Conservation (phyloP, 2,888 invertebrate species). For the Metopia argyrocephala region DNA sequence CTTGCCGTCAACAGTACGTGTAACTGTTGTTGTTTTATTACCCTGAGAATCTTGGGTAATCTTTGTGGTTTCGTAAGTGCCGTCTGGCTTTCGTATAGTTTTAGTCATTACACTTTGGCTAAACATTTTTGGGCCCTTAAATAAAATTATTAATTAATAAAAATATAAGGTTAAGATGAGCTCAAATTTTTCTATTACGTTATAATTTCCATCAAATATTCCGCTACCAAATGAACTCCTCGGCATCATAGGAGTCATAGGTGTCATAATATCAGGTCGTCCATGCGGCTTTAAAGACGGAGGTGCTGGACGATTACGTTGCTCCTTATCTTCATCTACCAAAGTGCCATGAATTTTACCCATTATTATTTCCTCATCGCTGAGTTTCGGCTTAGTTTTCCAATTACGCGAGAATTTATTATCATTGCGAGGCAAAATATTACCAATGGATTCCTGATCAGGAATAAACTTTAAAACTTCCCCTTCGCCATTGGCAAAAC, state of each 20-base stretch:
- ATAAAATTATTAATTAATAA: background rate
- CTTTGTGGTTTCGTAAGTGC: conserved; percentile 81
- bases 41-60: conserved; percentile 81
- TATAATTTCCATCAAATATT: conserved; percentile 77
- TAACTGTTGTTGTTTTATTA: conserved; percentile 81
- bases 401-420: conserved; percentile 64
- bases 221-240: conserved; percentile 73
- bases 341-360: conserved; percentile 77
- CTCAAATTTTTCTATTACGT: conserved; percentile 66
- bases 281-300: conserved; percentile 69
- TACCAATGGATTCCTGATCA: conserved; percentile 66
- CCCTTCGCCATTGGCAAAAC: conserved; percentile 72
- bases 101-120: conserved; percentile 80
- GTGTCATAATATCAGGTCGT: conserved; percentile 72
- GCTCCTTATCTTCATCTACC: conserved; percentile 70
- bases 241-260: conserved; percentile 71
- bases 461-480: conserved; percentile 56
- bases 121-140: conserved; percentile 78
- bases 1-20: conserved; percentile 76
- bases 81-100: conserved; percentile 81
- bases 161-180: background rate
- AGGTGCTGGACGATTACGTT: conserved; percentile 56
- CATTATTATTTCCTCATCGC: conserved; percentile 77
- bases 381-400: conserved; percentile 70
- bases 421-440: conserved; percentile 74